Evolutionary conservation across 2,888 invertebrate genomes (phyloP).

Genomic region (Thereva nobilitata): DNA sequence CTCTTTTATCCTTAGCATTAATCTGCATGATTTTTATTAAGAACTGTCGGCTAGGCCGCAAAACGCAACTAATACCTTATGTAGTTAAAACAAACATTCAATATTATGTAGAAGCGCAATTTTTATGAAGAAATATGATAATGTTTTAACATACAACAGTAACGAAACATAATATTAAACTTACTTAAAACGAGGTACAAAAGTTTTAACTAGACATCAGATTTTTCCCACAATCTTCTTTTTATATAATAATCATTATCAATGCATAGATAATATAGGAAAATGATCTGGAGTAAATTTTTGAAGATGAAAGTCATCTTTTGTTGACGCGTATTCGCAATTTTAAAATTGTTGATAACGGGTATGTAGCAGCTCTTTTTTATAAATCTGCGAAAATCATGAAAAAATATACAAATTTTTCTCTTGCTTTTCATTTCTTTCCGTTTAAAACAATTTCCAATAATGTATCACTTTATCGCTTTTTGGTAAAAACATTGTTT

Average conservation of each 20-base stretch:
- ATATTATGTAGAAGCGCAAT: slow-evolving; percentile 21
- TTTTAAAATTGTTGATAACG: no score
- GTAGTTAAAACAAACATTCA: background rate
- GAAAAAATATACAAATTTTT: background rate
- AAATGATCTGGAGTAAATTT: no score
- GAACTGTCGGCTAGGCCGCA: background rate
- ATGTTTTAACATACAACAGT: slow-evolving; percentile 33
- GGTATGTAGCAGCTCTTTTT: no score
- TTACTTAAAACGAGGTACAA: slow-evolving; percentile 30
- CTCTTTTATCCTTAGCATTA: no score
- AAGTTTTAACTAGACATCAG: slow-evolving; percentile 1
- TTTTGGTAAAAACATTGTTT: slow-evolving; percentile 63
- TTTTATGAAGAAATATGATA: slow-evolving; percentile 26
- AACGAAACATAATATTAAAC: slow-evolving; percentile 27
- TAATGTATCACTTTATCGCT: slow-evolving; percentile 70
- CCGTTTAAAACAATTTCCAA: slow-evolving; percentile 62
- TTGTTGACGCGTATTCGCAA: no score
- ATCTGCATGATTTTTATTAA: background rate
- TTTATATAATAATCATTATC: slow-evolving; percentile 14
- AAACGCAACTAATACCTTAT: background rate
- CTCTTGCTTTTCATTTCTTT: slow-evolving; percentile 4
- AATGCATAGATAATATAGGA: no score
- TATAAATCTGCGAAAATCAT: background rate
- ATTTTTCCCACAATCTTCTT: background rate
- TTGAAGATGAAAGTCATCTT: no score